Evolutionary conservation across 1,140 invertebrate genomes (phyloP), one percentile per base, ranked within the genome.

Genomic region (Lepeophtheirus salmonis): DNA sequence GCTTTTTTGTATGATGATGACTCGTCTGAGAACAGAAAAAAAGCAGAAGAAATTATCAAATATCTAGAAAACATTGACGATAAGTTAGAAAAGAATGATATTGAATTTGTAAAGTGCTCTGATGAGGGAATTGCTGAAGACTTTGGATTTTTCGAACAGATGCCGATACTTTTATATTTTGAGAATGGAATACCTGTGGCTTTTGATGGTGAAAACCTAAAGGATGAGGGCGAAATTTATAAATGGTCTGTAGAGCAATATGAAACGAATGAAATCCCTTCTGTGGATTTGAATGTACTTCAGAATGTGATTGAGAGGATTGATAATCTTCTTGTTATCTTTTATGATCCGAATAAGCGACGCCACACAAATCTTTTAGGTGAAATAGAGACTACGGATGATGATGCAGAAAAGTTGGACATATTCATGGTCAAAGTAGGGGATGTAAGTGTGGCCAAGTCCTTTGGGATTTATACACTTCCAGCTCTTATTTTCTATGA

Each of bases 341-440:
- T 61, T 23, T 50, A 61, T 61, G 59, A 61, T 50, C 17, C 50
- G 21, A 61, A 52, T 18, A 61, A 61, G 25, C 16, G 50, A 20
- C 54, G 50, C 18, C 59, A 61, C 13, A 52, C 12, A 30, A 25
- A 52, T 6, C 54, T 61, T 18, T 56, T 75, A 13, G 67, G 69
- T 16, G 70, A 68, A 63, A 70, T 92, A 70, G 89, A 94, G 72
- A 91, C 92, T 73, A 91, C 92, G 67, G 88, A 91, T 68, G 88
- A 91, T 68, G 89, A 92, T 72, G 89, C 89, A n/a, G 89, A 91
- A 73, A 86, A 91, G 69, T 76, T 92, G 62, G 87, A 86, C 51
- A 91, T 92, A 68, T 88, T 86, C 63, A 92, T 92, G 70, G 89
- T 92, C 20, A 94, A 94, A 72, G 90, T 92, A 67, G 83, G 88